phyloP scores from a whole-genome alignment of 1,140 invertebrate genomes.

The Drosophila kikkawai region DNA sequence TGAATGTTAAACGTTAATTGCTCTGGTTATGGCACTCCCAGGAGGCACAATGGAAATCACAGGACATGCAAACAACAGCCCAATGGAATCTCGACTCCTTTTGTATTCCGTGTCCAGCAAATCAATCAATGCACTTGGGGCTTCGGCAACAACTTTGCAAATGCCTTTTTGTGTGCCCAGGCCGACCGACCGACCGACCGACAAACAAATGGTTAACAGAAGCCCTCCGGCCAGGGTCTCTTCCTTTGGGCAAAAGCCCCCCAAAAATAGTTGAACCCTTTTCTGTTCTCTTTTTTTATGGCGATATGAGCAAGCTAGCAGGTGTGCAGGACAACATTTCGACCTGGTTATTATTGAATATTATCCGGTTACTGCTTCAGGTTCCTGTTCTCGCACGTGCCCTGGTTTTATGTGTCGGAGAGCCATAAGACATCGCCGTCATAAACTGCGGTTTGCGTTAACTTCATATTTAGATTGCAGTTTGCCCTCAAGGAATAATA shows the following conservation, averaged over 20 bases:
- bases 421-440: conserved; percentile 22
- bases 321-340: conserved; percentile 24
- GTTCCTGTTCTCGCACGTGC: conserved; percentile 39
- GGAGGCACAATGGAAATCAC: conserved; percentile 25
- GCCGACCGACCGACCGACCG: neutral
- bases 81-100: conserved; percentile 15
- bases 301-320: conserved; percentile 13
- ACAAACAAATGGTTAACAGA: conserved; percentile 48
- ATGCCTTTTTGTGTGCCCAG: conserved; percentile 30
- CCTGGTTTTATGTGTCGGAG: conserved; percentile 40
- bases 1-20: conserved; percentile 51
- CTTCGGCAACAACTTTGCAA: neutral
- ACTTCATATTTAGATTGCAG: conserved; percentile 41
- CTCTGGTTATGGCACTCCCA: conserved; percentile 43
- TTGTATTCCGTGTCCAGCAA: conserved; percentile 17
- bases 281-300: conserved; percentile 25
- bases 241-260: conserved; percentile 1
- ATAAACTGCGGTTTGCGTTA: conserved; percentile 45
- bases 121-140: conserved; percentile 67
- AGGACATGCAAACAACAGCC: conserved; percentile 41
- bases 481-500: conserved; percentile 4
- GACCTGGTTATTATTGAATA: conserved; percentile 62
- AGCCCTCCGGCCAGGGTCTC: conserved; percentile 39
- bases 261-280: conserved; percentile 47
- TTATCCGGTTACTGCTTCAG: conserved; percentile 36